Base-by-base conservation (phyloP, 2,113 vertebrate species). In the Callopanchax toddi region DNA sequence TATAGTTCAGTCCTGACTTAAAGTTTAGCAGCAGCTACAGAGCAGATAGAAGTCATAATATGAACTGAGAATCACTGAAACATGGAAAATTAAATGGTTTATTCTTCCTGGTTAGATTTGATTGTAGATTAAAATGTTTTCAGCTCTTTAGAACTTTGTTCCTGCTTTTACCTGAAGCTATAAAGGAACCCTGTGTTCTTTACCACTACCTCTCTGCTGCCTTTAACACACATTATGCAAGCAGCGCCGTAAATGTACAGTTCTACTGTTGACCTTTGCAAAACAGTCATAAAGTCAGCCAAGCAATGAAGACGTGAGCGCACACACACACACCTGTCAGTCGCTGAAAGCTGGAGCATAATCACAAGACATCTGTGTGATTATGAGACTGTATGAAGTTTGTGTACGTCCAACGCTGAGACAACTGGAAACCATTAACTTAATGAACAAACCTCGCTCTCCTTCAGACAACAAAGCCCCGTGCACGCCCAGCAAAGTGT, bases 341-440 rank as follows among this genome's bases (percentile, higher is more conserved):
- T 61, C 54, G 20, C 54, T 68, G 9, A 3, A 32, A 32, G 4
- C 29, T 32, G 5, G 29, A 32, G 3, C 6, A 6, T 32, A 32
- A 32, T 32, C 29, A 32, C 29, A 32, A 6, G 1, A 20, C 62
- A 5, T 0, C 4, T 12, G 5, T 34, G 29, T 40, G 29, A 32
- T 32, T 23, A 52, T 20, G 11, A 34, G 12, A 18, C 29, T 36
- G 50, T 36, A 34, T 13, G 12, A 53, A 12, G 64, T 68, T 22
- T 54, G 42, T 58, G 61, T 21, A 44, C 3, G 50, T 43, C 60
- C 18, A 1, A n/a, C 44, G 0, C 63, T 57, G 63, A 75, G 58
- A 65, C 68, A 60, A 85, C 78, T 87, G 79, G 72, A 76, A 89
- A 52, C 71, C 59, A 83, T 86, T 78, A 85, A 62, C 70, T 76